Conservation (phyloP, 2,888 invertebrate species). For the Trissolcus brochymenae region DNA sequence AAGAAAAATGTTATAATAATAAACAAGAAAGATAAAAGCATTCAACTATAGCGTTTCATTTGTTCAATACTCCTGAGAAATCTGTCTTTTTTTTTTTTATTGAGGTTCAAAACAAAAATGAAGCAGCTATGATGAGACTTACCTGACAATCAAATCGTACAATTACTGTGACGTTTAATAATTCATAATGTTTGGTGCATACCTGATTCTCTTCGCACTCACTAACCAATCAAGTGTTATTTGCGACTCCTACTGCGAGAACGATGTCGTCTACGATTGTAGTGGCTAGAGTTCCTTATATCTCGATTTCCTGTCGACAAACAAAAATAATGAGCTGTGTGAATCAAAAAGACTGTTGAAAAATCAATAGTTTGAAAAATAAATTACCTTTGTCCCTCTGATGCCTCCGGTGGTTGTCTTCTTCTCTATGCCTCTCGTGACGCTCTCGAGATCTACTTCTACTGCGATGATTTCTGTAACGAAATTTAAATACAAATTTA, state of each 20-base stretch:
- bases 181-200: conserved; percentile 74
- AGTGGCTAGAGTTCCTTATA: conserved; percentile 72
- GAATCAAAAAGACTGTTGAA: too few species aligned
- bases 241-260: conserved; percentile 76
- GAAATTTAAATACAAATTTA: conserved; percentile 3
- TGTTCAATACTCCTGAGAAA: too few species aligned
- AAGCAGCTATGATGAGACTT: conserved; percentile 74
- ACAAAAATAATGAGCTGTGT: background rate
- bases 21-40: conserved; percentile 9
- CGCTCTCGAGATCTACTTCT: conserved; percentile 73
- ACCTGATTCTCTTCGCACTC: conserved; percentile 76
- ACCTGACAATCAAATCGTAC: conserved; percentile 75
- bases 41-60: background rate
- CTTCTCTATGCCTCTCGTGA: conserved; percentile 73
- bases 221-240: conserved; percentile 77
- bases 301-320: conserved; percentile 68
- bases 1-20: conserved; percentile 6
- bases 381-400: conserved; percentile 71
- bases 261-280: conserved; percentile 73
- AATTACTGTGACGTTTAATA: conserved; percentile 75
- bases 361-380: background rate
- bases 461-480: conserved; percentile 71
- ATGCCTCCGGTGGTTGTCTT: conserved; percentile 72
- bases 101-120: conserved; percentile 23
- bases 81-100: conserved; percentile 7